Evolutionary conservation across 2,888 invertebrate species (phyloP).

Genomic region (Synanthedon myopaeformis): DNA sequence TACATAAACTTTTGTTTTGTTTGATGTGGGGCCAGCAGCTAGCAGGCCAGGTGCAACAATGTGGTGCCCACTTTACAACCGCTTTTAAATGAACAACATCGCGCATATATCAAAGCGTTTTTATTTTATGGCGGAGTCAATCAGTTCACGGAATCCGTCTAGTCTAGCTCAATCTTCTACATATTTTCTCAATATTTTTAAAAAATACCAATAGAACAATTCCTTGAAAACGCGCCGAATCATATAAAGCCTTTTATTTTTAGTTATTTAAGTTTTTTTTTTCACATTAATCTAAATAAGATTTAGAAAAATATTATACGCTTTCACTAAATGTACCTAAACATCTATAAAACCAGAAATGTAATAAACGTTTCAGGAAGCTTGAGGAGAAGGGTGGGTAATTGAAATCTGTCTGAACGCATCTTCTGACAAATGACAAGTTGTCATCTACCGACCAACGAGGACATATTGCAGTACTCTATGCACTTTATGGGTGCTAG

Average conservation of each 20-base stretch:
- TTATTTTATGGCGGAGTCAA: too few relatives aligned
- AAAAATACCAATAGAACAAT: too few relatives aligned
- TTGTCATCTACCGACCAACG: conserved; percentile 3
- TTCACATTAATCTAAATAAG: too few relatives aligned
- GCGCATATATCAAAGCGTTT: too few relatives aligned
- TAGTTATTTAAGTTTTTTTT: too few relatives aligned
- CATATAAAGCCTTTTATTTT: background rate
- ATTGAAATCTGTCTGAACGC: conserved; percentile 48
- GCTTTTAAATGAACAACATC: background rate
- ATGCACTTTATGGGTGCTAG: background rate
- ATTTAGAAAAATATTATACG: too few relatives aligned
- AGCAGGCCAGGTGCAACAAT: conserved; percentile 21
- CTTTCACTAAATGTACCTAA: too few relatives aligned
- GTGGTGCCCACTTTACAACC: background rate
- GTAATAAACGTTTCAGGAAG: too few relatives aligned
- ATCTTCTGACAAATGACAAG: conserved; percentile 42
- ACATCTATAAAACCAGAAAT: too few relatives aligned
- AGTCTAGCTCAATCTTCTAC: too few relatives aligned
- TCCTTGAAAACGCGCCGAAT: background rate
- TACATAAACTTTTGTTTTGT: conserved; percentile 14
- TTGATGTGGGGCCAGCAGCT: conserved; percentile 24
- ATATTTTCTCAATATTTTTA: too few relatives aligned
- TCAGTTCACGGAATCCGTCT: too few relatives aligned
- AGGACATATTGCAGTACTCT: conserved; percentile 3
- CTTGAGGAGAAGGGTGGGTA: conserved; percentile 16